Evolutionary conservation across 37 sponge, comb jelly and placozoan species (phyloP), one percentile per base, ranked within the genome.

Genomic region (Hexactinellida sp.): DNA sequence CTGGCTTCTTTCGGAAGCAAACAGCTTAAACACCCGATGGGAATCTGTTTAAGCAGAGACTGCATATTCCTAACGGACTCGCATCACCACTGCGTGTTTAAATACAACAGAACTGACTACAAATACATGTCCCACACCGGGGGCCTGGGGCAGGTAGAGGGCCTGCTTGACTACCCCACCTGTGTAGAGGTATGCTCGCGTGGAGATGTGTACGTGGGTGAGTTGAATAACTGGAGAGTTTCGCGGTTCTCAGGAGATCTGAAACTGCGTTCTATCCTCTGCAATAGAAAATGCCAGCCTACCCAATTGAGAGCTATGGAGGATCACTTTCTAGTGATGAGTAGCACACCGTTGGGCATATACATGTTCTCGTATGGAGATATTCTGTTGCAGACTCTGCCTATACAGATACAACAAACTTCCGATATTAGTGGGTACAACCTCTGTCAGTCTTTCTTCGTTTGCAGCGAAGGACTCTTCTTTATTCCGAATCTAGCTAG

Each of bases 291-390:
- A n/a, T 63, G 76, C 76, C 76, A 63, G 76, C 76, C 76, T n/a
- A 32, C 76, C 3, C 76, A 63, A 23, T n/a, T 63, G 13, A 10
- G 76, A 23, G 3, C 13, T 3, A 25, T 63, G 76, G 28, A 10
- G 3, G 76, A 63, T 10, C 30, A 25, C 34, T 63, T 63, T n/a
- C 76, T 63, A 3, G 76, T 63, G 34, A 10, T 63, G 76, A 63
- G 76, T 28, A 63, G 19, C 34, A 63, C 76, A 21, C 76, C 76
- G 28, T n/a, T 63, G 5, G 76, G 76, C 3, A 63, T 63, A 63
- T 63, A 21, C 76, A 63, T 63, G 76, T 63, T 63, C 76, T 63
- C 76, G 13, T 63, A 63, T n/a, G 76, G 76, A 28, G 34, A 63
- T n/a, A 10, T 63, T n/a, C 76, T 63, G 19, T 23, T 63, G 30